These are phyloP conservation scores for Deladenus siricidicola DNA, from an alignment of 2,888 invertebrate genomes.

Conservation along the genomic window DNA sequence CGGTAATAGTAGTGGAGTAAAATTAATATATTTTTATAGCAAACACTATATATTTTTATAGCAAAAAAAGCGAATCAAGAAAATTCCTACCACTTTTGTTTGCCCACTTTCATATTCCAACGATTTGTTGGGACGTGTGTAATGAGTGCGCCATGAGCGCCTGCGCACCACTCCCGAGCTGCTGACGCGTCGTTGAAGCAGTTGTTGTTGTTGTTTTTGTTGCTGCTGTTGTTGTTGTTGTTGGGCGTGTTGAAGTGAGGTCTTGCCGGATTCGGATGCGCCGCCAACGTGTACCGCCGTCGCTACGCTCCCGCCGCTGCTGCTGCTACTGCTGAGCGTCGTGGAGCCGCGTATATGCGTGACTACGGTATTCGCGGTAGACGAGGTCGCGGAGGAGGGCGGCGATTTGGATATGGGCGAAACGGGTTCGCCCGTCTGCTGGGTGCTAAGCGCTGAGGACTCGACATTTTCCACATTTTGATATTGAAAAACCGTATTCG, in stretches of 20 bases:
- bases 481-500: neutral
- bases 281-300: conserved; percentile 10
- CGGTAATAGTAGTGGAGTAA: too few species aligned
- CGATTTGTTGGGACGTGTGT: conserved; percentile 32
- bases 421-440: neutral
- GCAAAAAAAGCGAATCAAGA: neutral
- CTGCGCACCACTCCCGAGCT: conserved; percentile 23
- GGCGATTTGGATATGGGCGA: neutral
- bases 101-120: conserved; percentile 22
- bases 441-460: neutral
- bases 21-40: too few species aligned
- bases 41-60: too few species aligned
- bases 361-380: neutral
- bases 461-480: too few species aligned
- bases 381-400: conserved; percentile 3
- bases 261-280: neutral
- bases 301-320: conserved; percentile 13
- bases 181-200: conserved; percentile 6
- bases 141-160: conserved; percentile 36
- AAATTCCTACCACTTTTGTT: neutral
- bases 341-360: too few species aligned
- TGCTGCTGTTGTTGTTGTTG: conserved; percentile 11
- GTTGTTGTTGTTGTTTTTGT: conserved; percentile 9
- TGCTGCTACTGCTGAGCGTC: conserved; percentile 11
- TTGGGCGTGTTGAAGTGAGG: neutral